Percentiles rank a stretch among this genome's conserved stretches.
phyloP scores from a whole-genome alignment of 2,113 vertebrate species.

The Etheostoma cragini region DNA sequence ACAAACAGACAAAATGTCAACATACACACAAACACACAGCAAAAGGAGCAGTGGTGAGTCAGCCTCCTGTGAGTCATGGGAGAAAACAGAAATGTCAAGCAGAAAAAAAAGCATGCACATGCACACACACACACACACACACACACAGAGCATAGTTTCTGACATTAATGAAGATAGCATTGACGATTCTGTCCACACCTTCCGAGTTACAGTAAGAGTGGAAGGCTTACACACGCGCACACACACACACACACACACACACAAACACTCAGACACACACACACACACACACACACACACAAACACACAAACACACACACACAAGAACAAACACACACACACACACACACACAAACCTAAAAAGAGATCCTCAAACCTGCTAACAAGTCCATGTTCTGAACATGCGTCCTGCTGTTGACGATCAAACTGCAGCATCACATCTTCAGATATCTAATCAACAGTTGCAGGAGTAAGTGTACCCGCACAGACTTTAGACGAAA shows the following conservation, averaged over 20 bases:
- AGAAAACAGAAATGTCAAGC: constrained; percentile 68
- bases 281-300: constrained; percentile 1
- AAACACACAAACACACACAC: background rate
- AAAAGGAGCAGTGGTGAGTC: constrained; percentile 66
- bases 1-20: constrained; percentile 29
- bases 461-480: background rate
- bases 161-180: constrained; percentile 44
- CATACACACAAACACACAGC: constrained; percentile 38
- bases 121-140: constrained; percentile 7
- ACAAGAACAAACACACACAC: too few species aligned
- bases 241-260: background rate
- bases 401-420: background rate
- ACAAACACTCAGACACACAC: background rate
- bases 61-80: constrained; percentile 71
- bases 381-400: background rate
- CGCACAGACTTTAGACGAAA: background rate
- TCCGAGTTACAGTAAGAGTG: constrained; percentile 7
- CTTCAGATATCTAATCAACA: too few species aligned
- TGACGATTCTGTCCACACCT: constrained; percentile 7
- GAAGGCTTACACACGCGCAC: background rate
- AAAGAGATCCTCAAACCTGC: background rate
- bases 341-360: too few species aligned
- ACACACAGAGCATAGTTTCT: constrained; percentile 11
- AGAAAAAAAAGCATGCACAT: constrained; percentile 42
- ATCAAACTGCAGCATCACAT: background rate